Base-by-base conservation (phyloP, 2,113 vertebrate species). In the Aphyosemion australe region DNA sequence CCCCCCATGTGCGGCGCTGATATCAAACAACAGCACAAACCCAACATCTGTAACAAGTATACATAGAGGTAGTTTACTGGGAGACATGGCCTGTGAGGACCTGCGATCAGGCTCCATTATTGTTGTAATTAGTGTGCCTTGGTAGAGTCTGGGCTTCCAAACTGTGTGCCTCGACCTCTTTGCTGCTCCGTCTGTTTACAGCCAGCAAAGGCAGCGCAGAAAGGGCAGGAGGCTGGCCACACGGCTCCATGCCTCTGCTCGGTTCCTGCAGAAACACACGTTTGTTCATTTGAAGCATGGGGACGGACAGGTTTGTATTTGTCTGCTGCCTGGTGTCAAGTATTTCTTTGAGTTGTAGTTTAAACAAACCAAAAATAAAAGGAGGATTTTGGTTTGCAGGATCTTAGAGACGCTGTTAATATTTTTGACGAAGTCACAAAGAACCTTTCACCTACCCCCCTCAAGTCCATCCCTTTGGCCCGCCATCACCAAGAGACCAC, bases 91-190 rank as follows among this genome's bases (percentile, higher is more conserved):
- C 87, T 86, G 81, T 14, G 2, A 67, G 82, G 86, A 88, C 86
- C 85, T 76, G 74, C 79, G 72, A 85, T 87, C 87, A 86, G 72
- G 75, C 85, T 84, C 86, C 87, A 87, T 88, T 90, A 90, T 88
- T 89, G 87, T 89, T 88, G 87, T 89, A 90, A 91, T 91, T 91
- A 91, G 86, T 43, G 57, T 39, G 74, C 80, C 82, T 77, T 67
- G 26, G 66, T 47, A 77, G 80, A 79, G 82, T 80, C 53, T 6
- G 5, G 68, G 84, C 83, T 80, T 74, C 80, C 82, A 72, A 87
- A 77, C 86, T 82, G 78, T 51, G 67, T 72, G 83, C 79, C 78
- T 67, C 76, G 76, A 89, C 90, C 88, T 88, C 84, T 70, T 78
- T 80, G 87, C 86, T 76, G 82, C 79, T 79, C 88, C 47, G 79